Base-by-base conservation (phyloP, 1,140 invertebrate genomes). In the Drosophila melanica region DNA sequence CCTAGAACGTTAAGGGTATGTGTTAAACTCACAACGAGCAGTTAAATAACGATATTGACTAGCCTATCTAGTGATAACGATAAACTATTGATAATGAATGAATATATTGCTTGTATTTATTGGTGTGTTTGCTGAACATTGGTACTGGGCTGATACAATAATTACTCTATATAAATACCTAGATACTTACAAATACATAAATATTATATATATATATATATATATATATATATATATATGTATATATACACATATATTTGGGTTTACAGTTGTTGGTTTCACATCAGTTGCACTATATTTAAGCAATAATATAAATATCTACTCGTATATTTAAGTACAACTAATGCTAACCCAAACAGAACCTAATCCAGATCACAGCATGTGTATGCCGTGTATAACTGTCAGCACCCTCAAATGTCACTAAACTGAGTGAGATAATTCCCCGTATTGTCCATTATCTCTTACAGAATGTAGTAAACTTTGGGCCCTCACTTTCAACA, bases 1-100 rank as follows among this genome's bases (percentile, higher is more conserved):
- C 96, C 96, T 92, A 95, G 95, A 94, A 97, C 97, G 92, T 93
- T 98, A 93, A 95, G 97, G 95, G 97, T 98, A 94, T 82, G 91
- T 92, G 90, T 87, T 87, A 84, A 87, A 77, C 84, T 64, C 67
- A 72, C 66, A 66, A 62, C 57, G 76, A 72, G 70, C 50, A 37
- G 71, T 79, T 71, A 69, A 63, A 81, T 80, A 84, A 82, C 80
- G 57, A 64, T 50, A 65, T 70, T n/a, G 64, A 84, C 68, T 45
- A 45, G 41, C 55, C 75, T 73, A 57, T 59, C 37, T 77, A 80
- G 37, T 62, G 41, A 78, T 72, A 63, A 67, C 63, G 39, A 62
- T 65, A 66, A 81, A 63, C 39, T 45, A 59, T 30, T 45, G 27
- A 70, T 48, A 59, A 59, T 33, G 55, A 44, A 50, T 27, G 35